Evolutionary conservation across 2,113 vertebrate genomes (phyloP).

Genomic region (Oryzias curvinotus): DNA sequence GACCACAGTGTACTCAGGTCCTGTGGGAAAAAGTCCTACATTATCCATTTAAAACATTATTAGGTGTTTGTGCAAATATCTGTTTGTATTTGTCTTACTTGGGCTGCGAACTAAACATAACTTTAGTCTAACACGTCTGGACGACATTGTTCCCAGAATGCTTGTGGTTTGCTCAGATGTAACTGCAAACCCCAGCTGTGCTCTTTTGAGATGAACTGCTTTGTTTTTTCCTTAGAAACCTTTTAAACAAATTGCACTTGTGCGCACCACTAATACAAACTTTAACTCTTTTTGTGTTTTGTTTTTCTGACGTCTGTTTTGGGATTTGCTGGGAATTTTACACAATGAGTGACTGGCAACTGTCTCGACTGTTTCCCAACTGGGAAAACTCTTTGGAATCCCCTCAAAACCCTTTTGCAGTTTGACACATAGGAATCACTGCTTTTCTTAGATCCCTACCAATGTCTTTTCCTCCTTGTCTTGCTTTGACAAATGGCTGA

Average conservation of each 20-base stretch:
- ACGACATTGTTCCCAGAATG: neutral
- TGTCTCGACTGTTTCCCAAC: too few relatives aligned
- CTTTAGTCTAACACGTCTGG: neutral
- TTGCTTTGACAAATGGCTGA: too few relatives aligned
- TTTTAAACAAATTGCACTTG: neutral
- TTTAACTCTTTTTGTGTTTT: neutral
- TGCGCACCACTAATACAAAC: neutral
- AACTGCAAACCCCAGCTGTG: neutral
- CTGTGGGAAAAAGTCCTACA: neutral
- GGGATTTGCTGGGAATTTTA: too few relatives aligned
- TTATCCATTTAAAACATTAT: neutral
- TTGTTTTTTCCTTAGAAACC: neutral
- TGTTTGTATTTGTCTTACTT: neutral
- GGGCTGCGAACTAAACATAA: neutral
- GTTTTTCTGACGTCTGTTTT: too few relatives aligned
- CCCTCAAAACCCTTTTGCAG: too few relatives aligned
- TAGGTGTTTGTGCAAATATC: neutral
- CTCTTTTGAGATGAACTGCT: neutral
- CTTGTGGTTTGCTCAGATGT: slow-evolving; percentile 1
- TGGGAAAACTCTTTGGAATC: too few relatives aligned
- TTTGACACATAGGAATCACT: too few relatives aligned
- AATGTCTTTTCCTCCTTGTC: too few relatives aligned
- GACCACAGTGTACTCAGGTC: neutral
- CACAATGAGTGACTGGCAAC: too few relatives aligned
- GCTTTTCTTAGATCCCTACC: too few relatives aligned